Percentiles rank a stretch among this genome's conserved stretches.
Evolutionary conservation across 2,888 invertebrate species (phyloP).

Genomic region (Rotaria macrura): DNA sequence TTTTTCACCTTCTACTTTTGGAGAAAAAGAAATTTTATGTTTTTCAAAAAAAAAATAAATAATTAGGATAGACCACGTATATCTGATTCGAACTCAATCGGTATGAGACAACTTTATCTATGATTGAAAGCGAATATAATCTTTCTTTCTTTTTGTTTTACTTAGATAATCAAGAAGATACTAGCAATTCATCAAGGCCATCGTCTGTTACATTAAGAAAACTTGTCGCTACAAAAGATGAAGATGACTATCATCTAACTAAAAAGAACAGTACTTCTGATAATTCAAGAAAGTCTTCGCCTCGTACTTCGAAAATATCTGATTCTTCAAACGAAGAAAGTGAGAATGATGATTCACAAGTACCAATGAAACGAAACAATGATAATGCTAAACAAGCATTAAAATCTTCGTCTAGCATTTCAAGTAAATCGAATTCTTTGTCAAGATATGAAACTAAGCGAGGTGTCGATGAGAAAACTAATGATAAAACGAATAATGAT

Average conservation of each 20-base stretch:
- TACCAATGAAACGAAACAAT: background rate
- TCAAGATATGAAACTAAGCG: background rate
- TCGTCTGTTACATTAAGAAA: background rate
- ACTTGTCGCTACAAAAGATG: background rate
- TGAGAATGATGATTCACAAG: background rate
- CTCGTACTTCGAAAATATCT: background rate
- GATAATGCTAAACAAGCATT: background rate
- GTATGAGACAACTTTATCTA: background rate
- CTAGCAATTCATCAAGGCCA: background rate
- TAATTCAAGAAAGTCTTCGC: background rate
- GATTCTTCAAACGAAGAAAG: background rate
- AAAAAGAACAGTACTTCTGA: background rate
- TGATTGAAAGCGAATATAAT: no score
- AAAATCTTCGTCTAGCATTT: background rate
- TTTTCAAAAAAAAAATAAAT: no score
- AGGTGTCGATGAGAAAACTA: background rate
- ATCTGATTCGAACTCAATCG: background rate
- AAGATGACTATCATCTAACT: background rate
- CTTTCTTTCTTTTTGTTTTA: background rate
- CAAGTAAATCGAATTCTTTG: background rate
- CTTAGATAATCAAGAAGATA: background rate
- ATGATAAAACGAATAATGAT: background rate
- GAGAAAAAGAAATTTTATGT: no score
- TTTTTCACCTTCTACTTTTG: background rate
- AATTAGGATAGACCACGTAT: background rate